Evolutionary conservation across 2,113 vertebrate species (phyloP), one percentile per base, ranked within the genome.

Genomic region (Oophaga pumilio): DNA sequence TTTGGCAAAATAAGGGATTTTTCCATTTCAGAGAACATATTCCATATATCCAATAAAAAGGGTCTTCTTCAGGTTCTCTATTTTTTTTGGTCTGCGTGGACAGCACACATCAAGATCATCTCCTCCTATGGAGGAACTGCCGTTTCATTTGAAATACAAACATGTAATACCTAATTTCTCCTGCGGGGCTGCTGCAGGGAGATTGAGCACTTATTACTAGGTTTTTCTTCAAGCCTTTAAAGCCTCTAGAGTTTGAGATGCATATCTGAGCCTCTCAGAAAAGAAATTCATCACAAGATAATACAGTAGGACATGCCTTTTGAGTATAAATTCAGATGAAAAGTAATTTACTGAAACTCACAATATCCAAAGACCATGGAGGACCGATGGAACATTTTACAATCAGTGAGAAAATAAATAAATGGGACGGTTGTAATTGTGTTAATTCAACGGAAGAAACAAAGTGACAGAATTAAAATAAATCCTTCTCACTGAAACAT

Each of bases 401-500:
- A 62, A 76, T 49, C 76, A 62, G 71, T 76, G 33, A 15, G 20
- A 60, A 74, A 82, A 77, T n/a, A 79, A 68, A 28, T 69, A 81
- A 71, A 71, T 73, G 52, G 85, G 10, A n/a, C 49, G 20, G 49
- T 49, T 43, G 20, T 83, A 76, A 88, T 76, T 76, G 86, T 82
- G 86, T 64, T 88, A 88, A 82, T 83, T 64, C 69, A 56, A 66
- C 17, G 79, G 80, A 76, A 52, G 79, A 76, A 56, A 59, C 85
- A 80, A 87, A 83, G 57, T 82, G 86, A 88, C 71, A 83, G 86
- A 82, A 82, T 83, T 88, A 82, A 87, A 82, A 88, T 71, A 76
- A 88, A 88, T 83, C 68, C 79, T 57, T 33, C 69, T 53, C 49
- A 24, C 86, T 83, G 74, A 91, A 89, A 90, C 90, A 78, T 90